These are phyloP conservation scores for Hiodon alosoides DNA, from an alignment of 2,113 vertebrate species.

Conservation along the genomic window DNA sequence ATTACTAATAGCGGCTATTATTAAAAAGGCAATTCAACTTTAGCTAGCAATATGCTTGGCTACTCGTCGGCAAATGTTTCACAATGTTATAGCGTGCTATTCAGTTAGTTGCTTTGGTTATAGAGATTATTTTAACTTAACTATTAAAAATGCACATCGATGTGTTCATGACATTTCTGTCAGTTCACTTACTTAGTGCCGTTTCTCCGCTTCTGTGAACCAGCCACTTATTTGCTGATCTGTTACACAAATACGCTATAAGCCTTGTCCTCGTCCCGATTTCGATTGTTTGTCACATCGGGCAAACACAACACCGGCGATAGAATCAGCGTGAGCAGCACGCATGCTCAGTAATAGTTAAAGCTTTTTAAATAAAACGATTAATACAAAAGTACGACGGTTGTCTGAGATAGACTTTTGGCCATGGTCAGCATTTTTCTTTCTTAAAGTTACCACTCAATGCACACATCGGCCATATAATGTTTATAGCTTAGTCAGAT, in stretches of 20 bases:
- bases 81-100: not conserved
- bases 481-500: too few relatives aligned
- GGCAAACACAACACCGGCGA: not conserved
- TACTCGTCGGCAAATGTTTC: not conserved
- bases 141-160: not conserved
- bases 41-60: not conserved
- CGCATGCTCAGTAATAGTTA: conserved; percentile 16
- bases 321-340: not conserved
- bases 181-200: not conserved
- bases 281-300: not conserved
- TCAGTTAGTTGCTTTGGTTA: not conserved
- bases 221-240: not conserved
- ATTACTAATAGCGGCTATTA: not conserved
- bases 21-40: not conserved
- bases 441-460: too few relatives aligned
- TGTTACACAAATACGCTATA: not conserved
- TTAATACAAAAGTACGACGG: too few relatives aligned
- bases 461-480: too few relatives aligned
- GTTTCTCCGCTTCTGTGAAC: not conserved
- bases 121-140: not conserved
- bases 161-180: not conserved
- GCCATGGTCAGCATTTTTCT: too few relatives aligned
- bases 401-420: too few relatives aligned
- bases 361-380: too few relatives aligned
- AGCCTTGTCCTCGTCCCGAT: not conserved